Conservation (phyloP, 2,888 invertebrate genomes). For the Saturnia pavonia region DNA sequence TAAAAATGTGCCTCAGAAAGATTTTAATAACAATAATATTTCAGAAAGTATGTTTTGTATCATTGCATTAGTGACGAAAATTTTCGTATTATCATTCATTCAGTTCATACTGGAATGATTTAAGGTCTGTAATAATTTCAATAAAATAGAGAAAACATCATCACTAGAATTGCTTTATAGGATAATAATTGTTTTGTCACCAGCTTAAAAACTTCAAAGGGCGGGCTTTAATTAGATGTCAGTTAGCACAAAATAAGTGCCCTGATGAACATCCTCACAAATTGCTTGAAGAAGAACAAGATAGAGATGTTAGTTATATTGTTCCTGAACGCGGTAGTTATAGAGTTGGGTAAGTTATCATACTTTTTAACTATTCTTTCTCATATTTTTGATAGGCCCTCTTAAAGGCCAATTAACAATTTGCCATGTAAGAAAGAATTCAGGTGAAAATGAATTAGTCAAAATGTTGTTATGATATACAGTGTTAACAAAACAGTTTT, state of each 20-base stretch:
- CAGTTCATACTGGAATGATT: no score
- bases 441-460: no score
- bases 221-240: conserved; percentile 85
- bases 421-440: no score
- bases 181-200: background rate
- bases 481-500: no score
- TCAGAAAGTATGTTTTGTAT: no score
- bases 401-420: no score
- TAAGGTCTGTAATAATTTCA: background rate
- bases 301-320: conserved; percentile 86
- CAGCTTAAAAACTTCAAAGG: conserved; percentile 68
- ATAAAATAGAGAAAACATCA: background rate
- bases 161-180: background rate
- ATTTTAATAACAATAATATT: no score
- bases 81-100: no score
- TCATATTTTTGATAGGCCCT: background rate
- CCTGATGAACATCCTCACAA: conserved; percentile 85
- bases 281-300: conserved; percentile 84
- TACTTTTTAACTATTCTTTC: background rate
- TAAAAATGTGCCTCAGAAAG: no score
- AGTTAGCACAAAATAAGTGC: conserved; percentile 84
- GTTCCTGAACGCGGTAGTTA: conserved; percentile 82
- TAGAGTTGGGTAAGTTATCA: conserved; percentile 82
- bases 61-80: no score
- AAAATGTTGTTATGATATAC: no score